Evolutionary conservation across 92 coral and sea anemone species (phyloP), one percentile per base, ranked within the genome.

Genomic region (Siderastrea siderea): DNA sequence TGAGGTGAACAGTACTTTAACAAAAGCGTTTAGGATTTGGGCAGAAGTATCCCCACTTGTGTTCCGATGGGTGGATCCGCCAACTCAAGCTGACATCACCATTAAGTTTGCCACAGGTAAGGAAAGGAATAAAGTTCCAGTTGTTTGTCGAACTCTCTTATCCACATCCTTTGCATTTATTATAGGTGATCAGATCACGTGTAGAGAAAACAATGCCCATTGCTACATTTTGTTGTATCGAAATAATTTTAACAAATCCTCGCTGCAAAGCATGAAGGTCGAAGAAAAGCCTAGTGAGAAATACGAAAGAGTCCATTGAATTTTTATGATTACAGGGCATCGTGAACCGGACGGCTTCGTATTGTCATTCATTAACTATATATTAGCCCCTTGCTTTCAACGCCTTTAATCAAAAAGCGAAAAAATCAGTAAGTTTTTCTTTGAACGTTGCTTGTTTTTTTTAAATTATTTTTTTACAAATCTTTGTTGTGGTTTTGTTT

Each of bases 31-130:
- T 51, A 81, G 90, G 66, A 60, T 54, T 0, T 85, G 93, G 93
- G 87, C 94, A 16, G 95, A 88, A 81, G 96, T 93, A 0, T 71
- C 60, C 44, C 88, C 87, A 2, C 17, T 86, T 5, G 60, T 68
- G 13, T 95, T 95, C 82, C 74, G 83, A 1, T 77, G 43, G 47
- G 81, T 52, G 43, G 68, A 83, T 6, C 44, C 44, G 9, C 13
- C 77, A 14, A 19, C 70, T 7, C 1, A 26, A 11, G 92, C 82
- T 5, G 86, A 94, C 82, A 91, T 94, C 44, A 67, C 60, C 2
- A 66, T 94, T 7, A 57, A 57, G 16, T 90, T 90, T 72, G 69
- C 17, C 46, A 71, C 65, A 74, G 90, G 98, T 95, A 53, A 85
- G 93, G 3, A 63, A 57, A 10, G 12, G 61, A 55, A 55, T 55